These are phyloP conservation scores for Tetropium fuscum DNA, from an alignment of 2,888 invertebrate species.

Conservation along the genomic window DNA sequence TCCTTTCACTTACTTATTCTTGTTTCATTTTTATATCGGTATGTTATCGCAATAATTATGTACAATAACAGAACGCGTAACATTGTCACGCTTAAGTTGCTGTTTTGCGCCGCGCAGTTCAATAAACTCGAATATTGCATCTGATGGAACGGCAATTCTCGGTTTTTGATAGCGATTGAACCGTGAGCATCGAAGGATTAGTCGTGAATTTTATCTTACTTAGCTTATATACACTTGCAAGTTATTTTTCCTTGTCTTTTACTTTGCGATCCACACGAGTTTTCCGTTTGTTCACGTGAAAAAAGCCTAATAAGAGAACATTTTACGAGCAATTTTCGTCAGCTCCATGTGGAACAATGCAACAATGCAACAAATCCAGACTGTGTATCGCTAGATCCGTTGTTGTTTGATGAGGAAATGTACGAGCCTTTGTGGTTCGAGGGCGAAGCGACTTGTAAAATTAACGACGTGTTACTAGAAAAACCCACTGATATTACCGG, in stretches of 20 bases:
- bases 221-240: background rate
- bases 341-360: too few species aligned
- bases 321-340: too few species aligned
- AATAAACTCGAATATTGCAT: constrained; percentile 31
- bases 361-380: too few species aligned
- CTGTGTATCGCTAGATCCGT: too few species aligned
- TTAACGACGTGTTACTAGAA: too few species aligned
- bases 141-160: constrained; percentile 25
- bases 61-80: constrained; percentile 34
- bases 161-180: constrained; percentile 10
- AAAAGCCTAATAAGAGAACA: too few species aligned
- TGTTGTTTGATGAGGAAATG: too few species aligned
- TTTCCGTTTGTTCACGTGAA: too few species aligned
- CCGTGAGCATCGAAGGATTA: constrained; percentile 10
- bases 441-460: too few species aligned
- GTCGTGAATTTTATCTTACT: constrained; percentile 7
- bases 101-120: constrained; percentile 27
- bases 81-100: constrained; percentile 35
- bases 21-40: constrained; percentile 24
- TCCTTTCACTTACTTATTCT: constrained; percentile 35
- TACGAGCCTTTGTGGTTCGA: too few species aligned
- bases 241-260: constrained; percentile 4
- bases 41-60: constrained; percentile 27
- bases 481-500: too few species aligned
- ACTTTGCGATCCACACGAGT: too few species aligned